Conservation (phyloP, 1,140 invertebrate genomes). For the Lerema accius region DNA sequence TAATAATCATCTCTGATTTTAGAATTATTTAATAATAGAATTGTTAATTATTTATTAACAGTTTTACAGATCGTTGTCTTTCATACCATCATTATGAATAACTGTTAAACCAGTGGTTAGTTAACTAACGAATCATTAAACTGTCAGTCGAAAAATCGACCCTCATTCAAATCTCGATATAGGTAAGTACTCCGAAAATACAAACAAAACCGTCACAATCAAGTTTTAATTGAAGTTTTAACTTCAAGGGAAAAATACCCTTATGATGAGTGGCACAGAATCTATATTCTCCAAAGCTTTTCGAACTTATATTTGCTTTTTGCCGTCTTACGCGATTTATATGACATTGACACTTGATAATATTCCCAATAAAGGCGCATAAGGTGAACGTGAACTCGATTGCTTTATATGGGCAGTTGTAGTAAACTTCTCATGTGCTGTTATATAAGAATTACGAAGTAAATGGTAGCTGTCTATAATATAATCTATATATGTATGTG, state of each 20-base stretch:
- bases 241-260: not conserved
- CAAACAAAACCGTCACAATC: conserved; percentile 7
- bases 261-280: not conserved
- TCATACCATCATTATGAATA: too few species aligned
- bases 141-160: not conserved
- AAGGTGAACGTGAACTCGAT: conserved; percentile 61
- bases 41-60: too few species aligned
- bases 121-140: not conserved
- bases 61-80: too few species aligned
- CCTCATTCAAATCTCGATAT: not conserved
- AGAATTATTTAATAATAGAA: too few species aligned
- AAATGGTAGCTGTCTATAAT: too few species aligned
- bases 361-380: conserved; percentile 56
- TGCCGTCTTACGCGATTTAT: conserved; percentile 28
- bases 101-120: not conserved
- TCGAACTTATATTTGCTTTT: not conserved
- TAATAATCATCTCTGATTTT: too few species aligned
- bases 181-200: not conserved
- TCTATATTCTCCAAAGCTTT: not conserved
- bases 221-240: conserved; percentile 15
- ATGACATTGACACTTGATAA: conserved; percentile 62
- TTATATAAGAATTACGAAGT: too few species aligned
- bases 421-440: conserved; percentile 18
- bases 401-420: conserved; percentile 54
- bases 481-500: too few species aligned